Conservation (phyloP, 2,113 vertebrate genomes). For the Marmota flaviventris region DNA sequence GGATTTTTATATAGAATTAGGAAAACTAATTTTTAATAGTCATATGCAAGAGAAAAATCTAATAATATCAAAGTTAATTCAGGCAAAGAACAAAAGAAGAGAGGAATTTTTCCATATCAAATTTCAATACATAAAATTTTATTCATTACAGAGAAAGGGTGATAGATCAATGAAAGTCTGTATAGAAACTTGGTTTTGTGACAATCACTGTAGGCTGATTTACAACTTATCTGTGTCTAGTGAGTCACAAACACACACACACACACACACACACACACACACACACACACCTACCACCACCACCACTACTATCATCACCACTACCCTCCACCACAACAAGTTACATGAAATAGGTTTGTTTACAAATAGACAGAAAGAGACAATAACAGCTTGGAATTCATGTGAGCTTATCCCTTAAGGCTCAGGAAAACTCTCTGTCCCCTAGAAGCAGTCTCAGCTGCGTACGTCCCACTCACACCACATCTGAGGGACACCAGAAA, state of each 20-base stretch:
- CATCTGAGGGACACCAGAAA: not conserved
- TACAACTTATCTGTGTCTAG: not conserved
- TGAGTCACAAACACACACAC: not conserved
- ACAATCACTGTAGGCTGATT: not conserved
- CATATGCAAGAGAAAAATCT: slow-evolving; percentile 22
- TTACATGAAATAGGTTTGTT: not conserved
- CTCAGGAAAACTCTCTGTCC: not conserved
- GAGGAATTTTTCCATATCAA: not conserved
- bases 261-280: too few relatives aligned
- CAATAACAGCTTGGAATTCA: not conserved
- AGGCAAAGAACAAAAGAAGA: slow-evolving; percentile 3
- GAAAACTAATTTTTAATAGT: slow-evolving; percentile 15
- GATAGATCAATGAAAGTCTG: not conserved
- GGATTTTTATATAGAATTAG: not conserved
- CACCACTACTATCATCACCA: not conserved
- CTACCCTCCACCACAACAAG: not conserved
- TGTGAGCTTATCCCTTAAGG: not conserved
- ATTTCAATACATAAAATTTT: slow-evolving; percentile 22
- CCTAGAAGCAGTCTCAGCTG: not conserved
- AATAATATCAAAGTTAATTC: slow-evolving; percentile 44
- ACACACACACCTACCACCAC: not conserved
- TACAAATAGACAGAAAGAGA: not conserved
- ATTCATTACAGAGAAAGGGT: not conserved
- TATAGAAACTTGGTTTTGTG: not conserved
- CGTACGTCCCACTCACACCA: not conserved